Base-by-base conservation (phyloP, 2,888 invertebrate species). In the Reticulitermes lucifugus region DNA sequence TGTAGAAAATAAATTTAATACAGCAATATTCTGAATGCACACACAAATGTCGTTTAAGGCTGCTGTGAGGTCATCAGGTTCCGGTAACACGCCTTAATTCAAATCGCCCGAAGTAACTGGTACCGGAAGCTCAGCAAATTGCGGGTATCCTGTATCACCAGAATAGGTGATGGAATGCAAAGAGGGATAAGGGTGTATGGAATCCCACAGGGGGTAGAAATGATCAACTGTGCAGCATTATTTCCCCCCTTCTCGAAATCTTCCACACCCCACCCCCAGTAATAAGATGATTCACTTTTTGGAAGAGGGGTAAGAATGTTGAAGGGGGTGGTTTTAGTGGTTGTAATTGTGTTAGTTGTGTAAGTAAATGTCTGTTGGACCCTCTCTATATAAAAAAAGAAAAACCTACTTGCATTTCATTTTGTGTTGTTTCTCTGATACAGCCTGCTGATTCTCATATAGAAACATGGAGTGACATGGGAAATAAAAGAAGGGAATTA, bases 241-340 rank as follows among this genome's bases (percentile, higher is more conserved):
- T 77, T 73, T 77, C 46, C 77, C 46, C 77, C 77, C 10, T 51
- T 77, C 43, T 51, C 51, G 22, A 51, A 77, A 65, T 5, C 77
- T 77, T 77, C 77, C 18, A 55, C 55, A 22, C 77, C 77, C 77
- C n/a, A 25, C 9, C 46, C 18, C 59, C 25, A 59, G 75, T 83
- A 86, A 86, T 86, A 83, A 86, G 86, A 86, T 86, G 86, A 86
- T 85, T 85, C 86, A 86, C 86, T 86, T 86, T 86, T 86, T 83
- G 86, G 75, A 73, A 75, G 81, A 83, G 82, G 82, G 65, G 55
- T 14, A 41, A 29, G 29, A 81, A 60, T 35, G 59, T 60, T 35
- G 14, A 81, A 59, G 60, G 81, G 81, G 46, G 29, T 35, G 85
- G 46, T 83, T 83, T 41, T 71, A 79, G 83, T 85, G 77, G 73